These are phyloP conservation scores for Moxostoma hubbsi DNA, from an alignment of 2,797 vertebrate species.

Conservation along the genomic window DNA sequence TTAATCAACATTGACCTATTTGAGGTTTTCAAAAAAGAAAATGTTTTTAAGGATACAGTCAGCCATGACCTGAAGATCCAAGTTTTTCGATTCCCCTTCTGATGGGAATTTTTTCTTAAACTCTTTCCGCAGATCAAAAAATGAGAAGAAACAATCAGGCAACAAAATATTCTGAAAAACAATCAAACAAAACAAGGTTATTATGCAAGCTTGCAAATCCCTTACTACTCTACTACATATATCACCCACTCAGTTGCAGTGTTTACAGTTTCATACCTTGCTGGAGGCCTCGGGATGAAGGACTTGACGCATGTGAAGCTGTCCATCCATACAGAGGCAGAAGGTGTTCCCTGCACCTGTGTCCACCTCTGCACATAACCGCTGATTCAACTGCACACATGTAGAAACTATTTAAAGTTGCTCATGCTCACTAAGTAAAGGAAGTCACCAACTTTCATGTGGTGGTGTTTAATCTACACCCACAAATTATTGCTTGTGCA, in stretches of 20 bases:
- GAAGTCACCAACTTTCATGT: not conserved
- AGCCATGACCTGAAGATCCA: slow-evolving; percentile 84
- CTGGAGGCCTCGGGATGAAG: slow-evolving; percentile 95
- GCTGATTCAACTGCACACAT: slow-evolving; percentile 88
- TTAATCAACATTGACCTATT: too few species aligned
- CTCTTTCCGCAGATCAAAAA: slow-evolving; percentile 96
- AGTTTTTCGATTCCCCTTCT: slow-evolving; percentile 81
- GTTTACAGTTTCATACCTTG: slow-evolving; percentile 82
- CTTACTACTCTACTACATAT: not conserved
- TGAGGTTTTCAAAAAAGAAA: too few species aligned
- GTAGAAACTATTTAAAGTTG: slow-evolving; percentile 28
- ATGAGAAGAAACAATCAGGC: slow-evolving; percentile 94
- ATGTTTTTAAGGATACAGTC: slow-evolving; percentile 89
- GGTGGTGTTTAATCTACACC: not conserved
- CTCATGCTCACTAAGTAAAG: not conserved
- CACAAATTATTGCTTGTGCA: not conserved
- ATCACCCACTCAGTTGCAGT: not conserved
- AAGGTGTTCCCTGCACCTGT: slow-evolving; percentile 90
- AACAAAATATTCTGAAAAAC: slow-evolving; percentile 87
- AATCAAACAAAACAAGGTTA: not conserved
- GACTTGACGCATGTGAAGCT: slow-evolving; percentile 93
- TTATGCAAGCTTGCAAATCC: not conserved
- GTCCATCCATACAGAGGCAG: slow-evolving; percentile 95
- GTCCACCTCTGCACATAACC: slow-evolving; percentile 92
- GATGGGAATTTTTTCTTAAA: slow-evolving; percentile 90